Percentiles rank a stretch among this genome's conserved stretches.
Conservation (phyloP, 2,888 invertebrate genomes). For the Lochmaea crataegi region DNA sequence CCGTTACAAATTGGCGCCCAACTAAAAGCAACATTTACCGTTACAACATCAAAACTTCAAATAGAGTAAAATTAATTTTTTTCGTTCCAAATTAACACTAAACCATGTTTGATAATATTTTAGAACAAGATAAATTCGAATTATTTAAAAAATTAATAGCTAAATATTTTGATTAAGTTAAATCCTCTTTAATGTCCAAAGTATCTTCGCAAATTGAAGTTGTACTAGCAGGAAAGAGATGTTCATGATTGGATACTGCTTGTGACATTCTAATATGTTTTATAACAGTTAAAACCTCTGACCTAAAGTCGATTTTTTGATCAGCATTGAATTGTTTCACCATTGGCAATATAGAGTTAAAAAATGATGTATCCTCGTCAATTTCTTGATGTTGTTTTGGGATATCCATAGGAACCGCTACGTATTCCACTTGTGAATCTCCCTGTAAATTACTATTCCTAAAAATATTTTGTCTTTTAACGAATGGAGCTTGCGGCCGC, state of each 20-base stretch:
- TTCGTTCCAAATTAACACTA: too few species aligned
- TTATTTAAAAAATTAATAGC: too few species aligned
- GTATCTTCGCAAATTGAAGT: not conserved
- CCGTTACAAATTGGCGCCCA: too few species aligned
- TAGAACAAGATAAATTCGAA: too few species aligned
- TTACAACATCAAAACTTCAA: too few species aligned
- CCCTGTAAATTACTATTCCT: not conserved
- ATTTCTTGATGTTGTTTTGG: conserved; percentile 2
- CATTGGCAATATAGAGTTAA: not conserved
- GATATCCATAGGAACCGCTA: not conserved
- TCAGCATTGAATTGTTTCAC: conserved; percentile 6
- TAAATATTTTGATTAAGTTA: not conserved
- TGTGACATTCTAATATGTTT: conserved; percentile 1
- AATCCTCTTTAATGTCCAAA: not conserved
- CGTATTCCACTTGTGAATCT: not conserved
- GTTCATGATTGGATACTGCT: not conserved
- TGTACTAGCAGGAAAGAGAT: not conserved
- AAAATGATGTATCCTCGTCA: conserved; percentile 3
- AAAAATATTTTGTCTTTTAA: not conserved
- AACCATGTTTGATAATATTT: too few species aligned
- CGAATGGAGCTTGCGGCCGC: not conserved
- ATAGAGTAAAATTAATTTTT: too few species aligned
- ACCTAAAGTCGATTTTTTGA: conserved; percentile 1
- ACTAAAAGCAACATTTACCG: too few species aligned
- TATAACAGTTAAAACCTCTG: not conserved